Evolutionary conservation across 1,140 invertebrate species (phyloP).

Genomic region (Temnothorax nylanderi): DNA sequence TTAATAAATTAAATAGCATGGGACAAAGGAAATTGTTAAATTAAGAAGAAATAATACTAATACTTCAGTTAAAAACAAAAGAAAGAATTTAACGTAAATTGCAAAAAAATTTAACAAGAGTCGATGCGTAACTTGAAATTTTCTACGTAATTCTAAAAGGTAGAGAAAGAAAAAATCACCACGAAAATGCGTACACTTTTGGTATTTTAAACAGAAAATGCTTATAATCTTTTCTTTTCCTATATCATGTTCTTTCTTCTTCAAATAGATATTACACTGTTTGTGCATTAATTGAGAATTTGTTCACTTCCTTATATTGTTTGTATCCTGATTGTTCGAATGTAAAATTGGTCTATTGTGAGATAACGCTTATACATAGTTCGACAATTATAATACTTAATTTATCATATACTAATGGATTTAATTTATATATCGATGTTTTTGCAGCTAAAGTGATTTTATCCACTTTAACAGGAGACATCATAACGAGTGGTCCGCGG

Average conservation of each 20-base stretch:
- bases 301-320: neutral
- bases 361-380: neutral
- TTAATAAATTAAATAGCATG: neutral
- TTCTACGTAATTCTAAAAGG: neutral
- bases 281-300: neutral
- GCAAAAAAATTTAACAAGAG: neutral
- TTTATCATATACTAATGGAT: too few relatives aligned
- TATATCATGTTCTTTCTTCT: too few relatives aligned
- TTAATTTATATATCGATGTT: too few relatives aligned
- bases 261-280: too few relatives aligned
- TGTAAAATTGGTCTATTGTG: neutral
- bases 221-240: neutral
- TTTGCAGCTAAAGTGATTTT: neutral
- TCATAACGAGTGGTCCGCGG: conserved; percentile 91
- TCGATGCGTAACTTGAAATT: neutral
- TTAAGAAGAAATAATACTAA: neutral
- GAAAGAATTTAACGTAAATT: neutral
- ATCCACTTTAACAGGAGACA: conserved; percentile 86
- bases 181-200: neutral
- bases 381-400: neutral
- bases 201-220: neutral
- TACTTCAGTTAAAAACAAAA: neutral
- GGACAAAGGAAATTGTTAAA: neutral
- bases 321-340: neutral
- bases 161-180: too few relatives aligned